Evolutionary conservation across 2,797 vertebrate species (phyloP).

Genomic region (Phataginus tricuspis): DNA sequence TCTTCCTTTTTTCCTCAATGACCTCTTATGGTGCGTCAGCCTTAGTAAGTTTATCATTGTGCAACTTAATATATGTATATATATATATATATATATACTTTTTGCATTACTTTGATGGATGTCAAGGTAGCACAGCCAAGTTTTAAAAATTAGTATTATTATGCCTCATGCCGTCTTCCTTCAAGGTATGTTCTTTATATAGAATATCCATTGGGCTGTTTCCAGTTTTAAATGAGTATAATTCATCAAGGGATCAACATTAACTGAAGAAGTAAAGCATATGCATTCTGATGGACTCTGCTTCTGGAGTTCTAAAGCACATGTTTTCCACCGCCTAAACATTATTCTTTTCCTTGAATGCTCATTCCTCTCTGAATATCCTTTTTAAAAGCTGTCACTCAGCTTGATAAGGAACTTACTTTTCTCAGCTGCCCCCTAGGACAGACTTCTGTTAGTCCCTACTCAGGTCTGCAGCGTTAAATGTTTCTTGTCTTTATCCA

Average conservation of each 20-base stretch:
- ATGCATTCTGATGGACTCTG: not conserved
- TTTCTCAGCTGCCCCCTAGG: not conserved
- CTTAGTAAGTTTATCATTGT: not conserved
- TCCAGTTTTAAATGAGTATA: not conserved
- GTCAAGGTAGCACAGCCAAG: not conserved
- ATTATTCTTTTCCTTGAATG: not conserved
- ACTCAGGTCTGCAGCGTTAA: not conserved
- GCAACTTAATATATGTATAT: not conserved
- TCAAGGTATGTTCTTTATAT: not conserved
- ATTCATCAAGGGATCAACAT: slow-evolving; percentile 12
- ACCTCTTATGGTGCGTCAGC: not conserved
- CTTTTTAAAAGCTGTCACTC: slow-evolving; percentile 39
- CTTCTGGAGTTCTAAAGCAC: not conserved
- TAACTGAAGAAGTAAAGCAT: not conserved
- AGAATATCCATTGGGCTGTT: not conserved
- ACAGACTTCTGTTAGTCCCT: not conserved
- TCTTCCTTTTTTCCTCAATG: fast-evolving
- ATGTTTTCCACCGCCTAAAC: not conserved
- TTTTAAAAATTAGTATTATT: not conserved
- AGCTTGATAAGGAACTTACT: not conserved
- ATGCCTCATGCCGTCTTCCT: not conserved
- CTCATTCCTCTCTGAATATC: not conserved
- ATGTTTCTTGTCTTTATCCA: not conserved
- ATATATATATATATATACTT: not conserved
- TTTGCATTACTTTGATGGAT: not conserved